Percentiles rank a stretch among this genome's conserved stretches.
These are phyloP conservation scores for Apis laboriosa DNA, from an alignment of 1,140 invertebrate genomes.

Conservation along the genomic window DNA sequence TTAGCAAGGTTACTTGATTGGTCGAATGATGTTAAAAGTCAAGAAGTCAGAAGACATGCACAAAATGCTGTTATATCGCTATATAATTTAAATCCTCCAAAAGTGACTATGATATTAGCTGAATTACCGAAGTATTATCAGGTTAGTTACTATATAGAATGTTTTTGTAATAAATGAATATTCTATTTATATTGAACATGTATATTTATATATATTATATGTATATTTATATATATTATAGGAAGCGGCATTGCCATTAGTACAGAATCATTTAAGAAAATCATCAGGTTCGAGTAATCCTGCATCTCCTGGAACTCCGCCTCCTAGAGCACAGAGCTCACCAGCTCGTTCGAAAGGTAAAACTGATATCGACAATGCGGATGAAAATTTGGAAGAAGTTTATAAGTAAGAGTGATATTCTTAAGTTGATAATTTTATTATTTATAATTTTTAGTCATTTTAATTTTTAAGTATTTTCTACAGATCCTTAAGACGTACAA, in stretches of 20 bases:
- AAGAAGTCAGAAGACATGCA: constrained; percentile 90
- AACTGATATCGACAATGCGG: constrained; percentile 77
- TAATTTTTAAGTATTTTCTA: constrained; percentile 45
- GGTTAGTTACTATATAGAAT: constrained; percentile 61
- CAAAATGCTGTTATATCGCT: constrained; percentile 91
- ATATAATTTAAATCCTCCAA: constrained; percentile 94
- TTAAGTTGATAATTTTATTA: not conserved
- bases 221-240: constrained; percentile 70
- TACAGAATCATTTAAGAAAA: constrained; percentile 90
- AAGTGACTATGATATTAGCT: constrained; percentile 91
- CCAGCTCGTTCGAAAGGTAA: constrained; percentile 73
- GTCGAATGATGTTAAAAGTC: constrained; percentile 86
- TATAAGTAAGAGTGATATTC: constrained; percentile 82
- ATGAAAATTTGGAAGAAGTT: constrained; percentile 91
- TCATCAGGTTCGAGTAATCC: constrained; percentile 82
- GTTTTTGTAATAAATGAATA: not conserved
- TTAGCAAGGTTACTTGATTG: constrained; percentile 85
- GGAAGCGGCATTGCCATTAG: constrained; percentile 90
- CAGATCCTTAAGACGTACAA: constrained; percentile 92
- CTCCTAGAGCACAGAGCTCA: constrained; percentile 75
- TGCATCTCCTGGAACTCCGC: constrained; percentile 80
- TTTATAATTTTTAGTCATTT: constrained; percentile 39
- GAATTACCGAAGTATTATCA: constrained; percentile 91
- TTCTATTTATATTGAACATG: no score
- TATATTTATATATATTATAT: no score